Evolutionary conservation across 2,113 vertebrate species (phyloP).

Genomic region (Carassius gibelio): DNA sequence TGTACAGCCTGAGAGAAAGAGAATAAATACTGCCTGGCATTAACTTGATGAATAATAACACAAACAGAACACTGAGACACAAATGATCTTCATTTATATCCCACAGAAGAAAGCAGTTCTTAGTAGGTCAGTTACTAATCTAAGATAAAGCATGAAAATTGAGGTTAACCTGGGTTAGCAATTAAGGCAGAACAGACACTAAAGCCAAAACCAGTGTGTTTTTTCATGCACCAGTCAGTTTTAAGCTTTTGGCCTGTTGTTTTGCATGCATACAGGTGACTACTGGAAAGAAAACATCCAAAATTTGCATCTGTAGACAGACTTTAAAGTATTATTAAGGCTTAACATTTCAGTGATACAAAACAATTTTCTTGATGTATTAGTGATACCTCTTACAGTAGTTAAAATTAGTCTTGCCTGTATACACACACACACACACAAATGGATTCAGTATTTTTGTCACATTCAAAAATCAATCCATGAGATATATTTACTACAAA

Average conservation of each 20-base stretch:
- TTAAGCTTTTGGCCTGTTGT: neutral
- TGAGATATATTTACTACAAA: neutral
- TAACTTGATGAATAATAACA: neutral
- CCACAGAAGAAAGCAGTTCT: neutral
- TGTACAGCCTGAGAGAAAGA: conserved; percentile 78
- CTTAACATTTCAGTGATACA: too few species aligned
- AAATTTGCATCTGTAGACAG: too few species aligned
- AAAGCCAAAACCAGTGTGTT: neutral
- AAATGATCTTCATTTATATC: neutral
- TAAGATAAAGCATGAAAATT: neutral
- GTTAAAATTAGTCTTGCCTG: too few species aligned
- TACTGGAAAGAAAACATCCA: too few species aligned
- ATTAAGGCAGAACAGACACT: neutral
- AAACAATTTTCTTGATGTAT: too few species aligned
- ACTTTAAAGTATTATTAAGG: too few species aligned
- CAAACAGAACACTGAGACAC: neutral
- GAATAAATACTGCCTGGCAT: neutral
- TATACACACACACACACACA: neutral
- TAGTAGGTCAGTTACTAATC: neutral
- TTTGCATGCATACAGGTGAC: neutral
- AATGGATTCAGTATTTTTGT: neutral
- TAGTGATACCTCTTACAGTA: too few species aligned
- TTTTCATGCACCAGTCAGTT: neutral
- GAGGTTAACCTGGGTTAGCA: neutral
- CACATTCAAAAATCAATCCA: neutral